A percentile compares a stretch with the other conserved stretches of the same genome.
Conservation (phyloP, 2,113 vertebrate genomes). For the Trichomycterus rosablanca region DNA sequence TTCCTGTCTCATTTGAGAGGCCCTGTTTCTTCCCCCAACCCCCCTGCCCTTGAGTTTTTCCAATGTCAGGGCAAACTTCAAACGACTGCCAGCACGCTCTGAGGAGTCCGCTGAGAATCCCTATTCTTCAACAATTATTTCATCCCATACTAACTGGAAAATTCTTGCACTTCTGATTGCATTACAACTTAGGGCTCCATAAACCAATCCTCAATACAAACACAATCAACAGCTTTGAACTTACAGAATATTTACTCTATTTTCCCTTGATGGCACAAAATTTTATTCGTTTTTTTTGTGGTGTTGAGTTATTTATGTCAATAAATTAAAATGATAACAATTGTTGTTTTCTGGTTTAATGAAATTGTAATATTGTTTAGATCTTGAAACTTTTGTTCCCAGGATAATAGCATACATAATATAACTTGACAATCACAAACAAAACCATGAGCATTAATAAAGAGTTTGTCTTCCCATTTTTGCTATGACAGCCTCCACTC, state of each 20-base stretch:
- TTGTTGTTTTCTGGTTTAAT: no score
- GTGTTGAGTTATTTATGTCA: no score
- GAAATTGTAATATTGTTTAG: no score
- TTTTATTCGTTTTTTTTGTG: no score
- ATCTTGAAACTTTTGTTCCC: no score
- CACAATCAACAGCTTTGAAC: no score
- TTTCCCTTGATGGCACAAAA: not conserved
- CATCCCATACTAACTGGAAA: conserved; percentile 47
- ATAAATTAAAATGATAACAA: no score
- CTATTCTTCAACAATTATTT: conserved; percentile 62
- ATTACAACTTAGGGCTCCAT: conserved; percentile 47
- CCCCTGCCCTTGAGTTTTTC: conserved; percentile 59
- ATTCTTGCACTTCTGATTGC: conserved; percentile 41
- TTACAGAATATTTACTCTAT: not conserved
- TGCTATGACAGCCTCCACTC: no score
- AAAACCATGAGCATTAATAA: no score
- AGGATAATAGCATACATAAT: no score
- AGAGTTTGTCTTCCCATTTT: no score
- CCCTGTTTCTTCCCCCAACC: conserved; percentile 43
- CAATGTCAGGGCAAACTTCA: conserved; percentile 65
- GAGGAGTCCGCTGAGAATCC: conserved; percentile 59
- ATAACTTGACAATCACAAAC: no score
- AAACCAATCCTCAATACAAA: conserved; percentile 17
- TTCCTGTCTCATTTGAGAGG: conserved; percentile 49
- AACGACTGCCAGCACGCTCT: conserved; percentile 57